Evolutionary conservation across 2,888 invertebrate species (phyloP).

Genomic region (Parochlus steinenii): DNA sequence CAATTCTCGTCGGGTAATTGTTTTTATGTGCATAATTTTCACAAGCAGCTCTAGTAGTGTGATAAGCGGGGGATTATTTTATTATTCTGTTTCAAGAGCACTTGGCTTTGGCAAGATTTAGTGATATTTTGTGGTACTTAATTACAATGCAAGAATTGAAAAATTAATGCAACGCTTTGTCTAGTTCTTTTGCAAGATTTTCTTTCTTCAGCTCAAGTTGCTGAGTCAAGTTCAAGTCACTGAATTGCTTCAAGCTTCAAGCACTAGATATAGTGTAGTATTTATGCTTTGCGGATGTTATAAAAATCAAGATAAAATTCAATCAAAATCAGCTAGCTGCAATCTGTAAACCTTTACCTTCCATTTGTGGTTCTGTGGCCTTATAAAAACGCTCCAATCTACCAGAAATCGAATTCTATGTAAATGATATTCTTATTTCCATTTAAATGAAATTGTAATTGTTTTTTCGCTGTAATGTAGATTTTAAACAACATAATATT

Average conservation of each 20-base stretch:
- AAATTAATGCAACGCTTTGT: too few relatives aligned
- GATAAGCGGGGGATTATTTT: too few relatives aligned
- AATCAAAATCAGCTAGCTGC: slow-evolving; percentile 1
- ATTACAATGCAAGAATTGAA: too few relatives aligned
- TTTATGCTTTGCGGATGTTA: slow-evolving; percentile 5
- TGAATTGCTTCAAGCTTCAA: too few relatives aligned
- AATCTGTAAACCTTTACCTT: neutral
- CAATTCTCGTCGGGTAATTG: slow-evolving; percentile 12
- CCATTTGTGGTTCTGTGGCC: neutral
- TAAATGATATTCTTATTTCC: slow-evolving; percentile 5
- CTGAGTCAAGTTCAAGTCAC: too few relatives aligned
- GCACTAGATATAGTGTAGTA: too few relatives aligned
- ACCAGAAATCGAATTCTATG: neutral
- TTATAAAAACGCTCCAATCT: neutral
- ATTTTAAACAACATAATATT: neutral
- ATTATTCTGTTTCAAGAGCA: too few relatives aligned
- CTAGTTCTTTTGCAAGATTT: too few relatives aligned
- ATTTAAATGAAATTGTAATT: slow-evolving; percentile 11
- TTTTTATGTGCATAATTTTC: slow-evolving; percentile 12
- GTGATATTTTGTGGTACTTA: too few relatives aligned
- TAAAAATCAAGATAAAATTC: slow-evolving; percentile 1
- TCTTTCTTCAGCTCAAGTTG: too few relatives aligned
- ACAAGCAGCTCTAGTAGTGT: too few relatives aligned
- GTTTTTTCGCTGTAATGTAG: slow-evolving; percentile 6
- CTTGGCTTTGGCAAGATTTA: too few relatives aligned